These are phyloP conservation scores for Leptobrachium leishanense DNA, from an alignment of 2,113 vertebrate genomes.

Conservation along the genomic window DNA sequence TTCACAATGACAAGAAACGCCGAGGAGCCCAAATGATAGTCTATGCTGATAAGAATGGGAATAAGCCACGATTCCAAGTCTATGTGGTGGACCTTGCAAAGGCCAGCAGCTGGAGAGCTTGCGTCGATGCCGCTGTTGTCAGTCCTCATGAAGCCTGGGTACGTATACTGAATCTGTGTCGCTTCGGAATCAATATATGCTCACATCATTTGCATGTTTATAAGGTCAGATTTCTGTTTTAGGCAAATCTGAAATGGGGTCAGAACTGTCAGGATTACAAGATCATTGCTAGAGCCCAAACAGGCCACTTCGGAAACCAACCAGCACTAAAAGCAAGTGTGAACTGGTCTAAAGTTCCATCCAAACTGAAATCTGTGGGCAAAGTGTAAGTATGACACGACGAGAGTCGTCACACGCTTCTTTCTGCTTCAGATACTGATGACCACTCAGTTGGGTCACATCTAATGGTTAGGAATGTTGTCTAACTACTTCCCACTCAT, in stretches of 20 bases:
- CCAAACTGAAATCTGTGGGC: constrained; percentile 48
- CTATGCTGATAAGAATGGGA: constrained; percentile 56
- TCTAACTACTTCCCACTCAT: neutral
- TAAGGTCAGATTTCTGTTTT: fast-evolving
- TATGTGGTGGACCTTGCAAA: constrained; percentile 66
- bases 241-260: constrained; percentile 67
- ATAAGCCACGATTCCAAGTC: constrained; percentile 63
- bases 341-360: constrained; percentile 65
- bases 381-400: constrained; percentile 61
- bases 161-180: neutral
- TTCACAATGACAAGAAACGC: constrained; percentile 59
- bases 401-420: too few species aligned
- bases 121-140: constrained; percentile 69
- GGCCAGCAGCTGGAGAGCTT: constrained; percentile 71
- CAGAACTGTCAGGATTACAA: constrained; percentile 65
- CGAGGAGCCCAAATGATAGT: constrained; percentile 68
- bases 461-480: too few species aligned
- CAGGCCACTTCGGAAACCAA: constrained; percentile 62
- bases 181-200: neutral
- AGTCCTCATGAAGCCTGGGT: constrained; percentile 74
- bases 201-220: neutral
- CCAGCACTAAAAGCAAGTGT: constrained; percentile 69
- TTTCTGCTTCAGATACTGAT: too few species aligned
- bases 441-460: too few species aligned
- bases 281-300: constrained; percentile 62